A percentile compares a stretch with the other conserved stretches of the same genome.
These are phyloP conservation scores for Lota lota DNA, from an alignment of 2,113 vertebrate genomes.

Conservation along the genomic window DNA sequence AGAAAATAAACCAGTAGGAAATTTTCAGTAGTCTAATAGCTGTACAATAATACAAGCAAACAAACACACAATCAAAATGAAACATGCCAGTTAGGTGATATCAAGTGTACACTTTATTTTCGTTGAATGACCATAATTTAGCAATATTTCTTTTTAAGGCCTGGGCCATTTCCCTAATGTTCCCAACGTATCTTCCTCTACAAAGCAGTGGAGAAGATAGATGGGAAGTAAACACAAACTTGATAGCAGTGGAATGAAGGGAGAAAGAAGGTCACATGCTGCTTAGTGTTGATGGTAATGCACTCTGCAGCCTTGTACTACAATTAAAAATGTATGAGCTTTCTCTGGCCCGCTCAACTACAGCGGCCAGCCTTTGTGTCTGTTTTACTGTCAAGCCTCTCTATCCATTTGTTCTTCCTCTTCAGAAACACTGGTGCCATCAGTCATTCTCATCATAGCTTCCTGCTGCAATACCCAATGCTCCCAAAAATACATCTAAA, in stretches of 20 bases:
- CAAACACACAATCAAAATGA: too few relatives aligned
- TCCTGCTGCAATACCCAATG: too few relatives aligned
- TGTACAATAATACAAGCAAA: too few relatives aligned
- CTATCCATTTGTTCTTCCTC: constrained; percentile 30
- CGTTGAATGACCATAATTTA: too few relatives aligned
- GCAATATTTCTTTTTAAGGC: too few relatives aligned
- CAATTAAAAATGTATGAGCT: constrained; percentile 71
- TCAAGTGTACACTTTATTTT: too few relatives aligned
- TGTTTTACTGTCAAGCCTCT: constrained; percentile 35
- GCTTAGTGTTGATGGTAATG: constrained; percentile 51
- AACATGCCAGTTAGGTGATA: too few relatives aligned
- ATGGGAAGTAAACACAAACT: constrained; percentile 19
- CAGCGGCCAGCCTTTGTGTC: constrained; percentile 41
- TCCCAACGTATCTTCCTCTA: background rate
- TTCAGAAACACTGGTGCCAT: background rate
- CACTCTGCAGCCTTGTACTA: constrained; percentile 43
- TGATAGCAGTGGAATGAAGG: constrained; percentile 23
- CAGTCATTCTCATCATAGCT: too few relatives aligned
- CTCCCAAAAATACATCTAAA: too few relatives aligned
- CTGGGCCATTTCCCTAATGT: too few relatives aligned
- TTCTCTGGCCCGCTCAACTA: constrained; percentile 43
- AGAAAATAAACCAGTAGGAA: too few relatives aligned
- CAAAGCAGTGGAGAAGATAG: constrained; percentile 18
- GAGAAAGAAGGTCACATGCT: constrained; percentile 51
- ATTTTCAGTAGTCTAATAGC: too few relatives aligned